phyloP scores from a whole-genome alignment of 2,888 invertebrate genomes.

The Troides helena region DNA sequence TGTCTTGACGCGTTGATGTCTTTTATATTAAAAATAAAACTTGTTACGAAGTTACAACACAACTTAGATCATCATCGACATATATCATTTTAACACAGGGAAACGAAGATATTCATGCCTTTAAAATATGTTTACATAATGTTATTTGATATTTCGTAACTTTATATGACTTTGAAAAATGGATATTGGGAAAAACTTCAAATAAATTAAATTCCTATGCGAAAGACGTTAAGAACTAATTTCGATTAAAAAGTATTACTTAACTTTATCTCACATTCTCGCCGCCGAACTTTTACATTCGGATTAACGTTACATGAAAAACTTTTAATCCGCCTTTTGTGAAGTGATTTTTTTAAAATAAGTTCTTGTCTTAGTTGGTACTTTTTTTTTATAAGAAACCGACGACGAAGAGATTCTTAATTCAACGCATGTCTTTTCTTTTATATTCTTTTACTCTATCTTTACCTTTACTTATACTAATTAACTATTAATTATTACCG shows the following conservation, averaged over 20 bases:
- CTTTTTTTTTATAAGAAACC: no score
- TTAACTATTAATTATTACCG: no score
- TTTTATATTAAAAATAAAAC: slow-evolving; percentile 13
- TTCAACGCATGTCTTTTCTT: no score
- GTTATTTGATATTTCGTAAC: slow-evolving; percentile 1
- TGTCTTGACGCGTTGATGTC: slow-evolving; percentile 25
- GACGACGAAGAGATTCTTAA: no score
- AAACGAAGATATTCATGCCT: no score
- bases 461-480: no score
- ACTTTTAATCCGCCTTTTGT: slow-evolving; percentile 6
- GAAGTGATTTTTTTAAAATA: background rate
- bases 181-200: background rate
- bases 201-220: slow-evolving; percentile 5
- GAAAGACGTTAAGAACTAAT: slow-evolving; percentile 5
- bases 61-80: no score
- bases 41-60: background rate
- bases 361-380: no score
- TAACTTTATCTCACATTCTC: background rate
- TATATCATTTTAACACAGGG: no score
- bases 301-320: slow-evolving; percentile 6
- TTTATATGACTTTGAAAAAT: background rate
- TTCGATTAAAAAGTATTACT: slow-evolving; percentile 9
- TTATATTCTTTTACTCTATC: no score
- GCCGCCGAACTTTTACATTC: slow-evolving; percentile 15
- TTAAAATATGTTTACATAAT: background rate